Base-by-base conservation (phyloP, 2,888 invertebrate genomes). In the Campaea margaritaria region DNA sequence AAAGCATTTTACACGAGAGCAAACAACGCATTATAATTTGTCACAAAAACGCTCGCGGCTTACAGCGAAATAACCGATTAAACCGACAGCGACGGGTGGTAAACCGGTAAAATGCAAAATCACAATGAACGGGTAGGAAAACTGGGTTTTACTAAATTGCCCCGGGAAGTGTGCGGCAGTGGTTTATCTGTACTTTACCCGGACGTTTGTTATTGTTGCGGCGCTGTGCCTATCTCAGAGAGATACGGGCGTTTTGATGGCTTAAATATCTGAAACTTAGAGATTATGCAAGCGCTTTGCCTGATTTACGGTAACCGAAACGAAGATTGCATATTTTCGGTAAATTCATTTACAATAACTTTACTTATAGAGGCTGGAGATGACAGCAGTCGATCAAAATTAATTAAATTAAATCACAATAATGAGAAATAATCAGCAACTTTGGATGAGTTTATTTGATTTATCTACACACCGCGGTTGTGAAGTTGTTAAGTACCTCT, bases 131-230 rank as follows among this genome's bases (percentile, higher is more conserved):
- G 46, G 36, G 8, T 48, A 21, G 28, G 8, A 49, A 31, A 31
- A 10, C 31, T 31, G 31, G 31, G 31, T 48, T 53, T 54, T 47
- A 12, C 36, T 28, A 50, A 54, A 53, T 53, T 38, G 39, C 31
- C 39, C 46, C 54, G 42, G 54, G 27, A 47, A 38, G 21, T 14
- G 31, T 21, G 28, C 12, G 2, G 28, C 31, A 39, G 11, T 43
- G 42, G 54, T 59, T 58, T 60, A 60, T 60, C 50, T 55, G 16
- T 12, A 15, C 41, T 38, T 39, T 14, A 16, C 34, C 36, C 45
- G 42, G 55, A 55, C 55, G 49, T 60, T 47, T 59, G 53, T 34
- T 49, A 28, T 43, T 53, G 54, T 53, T 14, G 60, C 38, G 31
- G 21, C 13, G 21, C 11, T 46, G 28, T 11, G 41, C 31, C 28